Conservation (phyloP, 2,888 invertebrate genomes). For the Camponotus fellah region DNA sequence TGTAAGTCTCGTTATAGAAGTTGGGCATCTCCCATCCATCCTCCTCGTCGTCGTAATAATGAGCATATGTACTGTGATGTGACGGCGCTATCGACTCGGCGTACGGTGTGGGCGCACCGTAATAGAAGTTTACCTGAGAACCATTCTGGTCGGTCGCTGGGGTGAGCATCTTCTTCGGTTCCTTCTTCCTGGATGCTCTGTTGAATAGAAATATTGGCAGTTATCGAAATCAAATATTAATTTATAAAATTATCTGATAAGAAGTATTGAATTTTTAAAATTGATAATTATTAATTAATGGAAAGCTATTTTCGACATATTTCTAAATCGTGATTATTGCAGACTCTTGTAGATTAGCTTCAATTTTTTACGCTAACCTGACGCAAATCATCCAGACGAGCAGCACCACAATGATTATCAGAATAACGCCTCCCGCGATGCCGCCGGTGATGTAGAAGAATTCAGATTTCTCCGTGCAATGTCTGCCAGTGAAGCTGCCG, state of each 20-base stretch:
- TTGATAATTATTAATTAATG: neutral
- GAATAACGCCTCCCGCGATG: conserved; percentile 97
- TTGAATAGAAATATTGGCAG: conserved; percentile 11
- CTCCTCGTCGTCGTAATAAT: conserved; percentile 98
- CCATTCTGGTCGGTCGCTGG: conserved; percentile 97
- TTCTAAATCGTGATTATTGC: neutral
- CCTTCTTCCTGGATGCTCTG: conserved; percentile 94
- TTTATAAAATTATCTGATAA: neutral
- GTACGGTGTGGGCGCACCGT: conserved; percentile 97
- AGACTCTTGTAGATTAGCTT: neutral
- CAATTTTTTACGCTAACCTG: conserved; percentile 87
- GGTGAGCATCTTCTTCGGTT: conserved; percentile 96
- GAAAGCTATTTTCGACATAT: neutral
- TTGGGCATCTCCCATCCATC: conserved; percentile 99
- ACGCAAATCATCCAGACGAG: conserved; percentile 99
- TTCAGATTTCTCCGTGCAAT: conserved; percentile 96
- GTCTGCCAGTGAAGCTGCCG: conserved; percentile 96
- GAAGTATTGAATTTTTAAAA: neutral
- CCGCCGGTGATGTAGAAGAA: conserved; percentile 98
- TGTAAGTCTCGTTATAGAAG: conserved; percentile 98
- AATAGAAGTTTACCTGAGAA: conserved; percentile 98
- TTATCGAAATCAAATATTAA: neutral
- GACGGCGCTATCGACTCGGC: conserved; percentile 98
- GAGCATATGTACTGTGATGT: conserved; percentile 97
- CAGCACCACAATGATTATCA: conserved; percentile 96